phyloP scores from a whole-genome alignment of 1,140 invertebrate species.

The Leptoteleia sp. region DNA sequence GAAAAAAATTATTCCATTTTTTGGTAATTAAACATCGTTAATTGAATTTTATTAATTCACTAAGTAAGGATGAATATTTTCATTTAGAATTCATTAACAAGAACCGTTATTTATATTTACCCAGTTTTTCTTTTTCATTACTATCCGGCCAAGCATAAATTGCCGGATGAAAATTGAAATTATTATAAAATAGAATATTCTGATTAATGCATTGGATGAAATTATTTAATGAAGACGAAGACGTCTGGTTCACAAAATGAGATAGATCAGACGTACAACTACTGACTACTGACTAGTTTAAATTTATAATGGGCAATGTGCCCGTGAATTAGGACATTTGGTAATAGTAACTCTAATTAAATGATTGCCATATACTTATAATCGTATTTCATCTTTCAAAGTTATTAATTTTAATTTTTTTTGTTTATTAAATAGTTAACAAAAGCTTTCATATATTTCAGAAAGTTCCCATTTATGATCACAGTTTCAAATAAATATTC shows the following conservation, averaged over 20 bases:
- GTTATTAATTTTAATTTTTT: not conserved
- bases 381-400: not conserved
- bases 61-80: no score
- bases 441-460: not conserved
- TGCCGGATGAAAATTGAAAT: no score
- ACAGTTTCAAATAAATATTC: no score
- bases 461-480: no score
- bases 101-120: no score
- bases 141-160: no score
- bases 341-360: conserved; percentile 9
- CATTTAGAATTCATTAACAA: no score
- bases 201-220: conserved; percentile 25
- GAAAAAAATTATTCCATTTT: no score
- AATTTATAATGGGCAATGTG: conserved; percentile 30
- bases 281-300: conserved; percentile 25
- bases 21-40: no score
- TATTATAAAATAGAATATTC: no score
- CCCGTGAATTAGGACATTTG: conserved; percentile 16
- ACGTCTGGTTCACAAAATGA: conserved; percentile 23
- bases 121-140: no score
- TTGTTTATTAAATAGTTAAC: not conserved
- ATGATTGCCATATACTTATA: not conserved
- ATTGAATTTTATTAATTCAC: no score
- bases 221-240: conserved; percentile 33
- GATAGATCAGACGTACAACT: conserved; percentile 30